Conservation (phyloP, 2,797 vertebrate genomes). For the Sternotherus odoratus region DNA sequence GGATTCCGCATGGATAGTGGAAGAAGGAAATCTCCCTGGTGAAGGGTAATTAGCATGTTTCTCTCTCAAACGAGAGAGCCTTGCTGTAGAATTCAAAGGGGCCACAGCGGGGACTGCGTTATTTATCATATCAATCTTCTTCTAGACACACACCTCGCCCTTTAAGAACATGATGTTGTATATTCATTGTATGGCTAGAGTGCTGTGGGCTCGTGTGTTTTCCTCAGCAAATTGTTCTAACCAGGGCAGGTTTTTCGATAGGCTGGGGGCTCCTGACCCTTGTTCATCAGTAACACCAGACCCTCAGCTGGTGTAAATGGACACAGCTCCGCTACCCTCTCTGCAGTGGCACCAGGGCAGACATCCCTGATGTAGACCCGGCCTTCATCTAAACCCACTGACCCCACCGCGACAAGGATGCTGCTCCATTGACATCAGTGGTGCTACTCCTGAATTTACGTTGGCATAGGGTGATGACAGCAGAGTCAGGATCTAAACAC, state of each 20-base stretch:
- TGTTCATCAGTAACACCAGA: fast-evolving
- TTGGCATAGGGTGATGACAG: fast-evolving
- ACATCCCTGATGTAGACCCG: not conserved
- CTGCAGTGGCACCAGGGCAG: not conserved
- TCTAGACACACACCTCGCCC: not conserved
- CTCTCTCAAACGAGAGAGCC: not conserved
- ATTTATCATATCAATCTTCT: constrained; percentile 22
- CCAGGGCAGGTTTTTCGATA: not conserved
- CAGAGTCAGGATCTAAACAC: not conserved
- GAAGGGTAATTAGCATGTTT: constrained; percentile 47
- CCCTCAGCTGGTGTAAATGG: fast-evolving
- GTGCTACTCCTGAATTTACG: fast-evolving
- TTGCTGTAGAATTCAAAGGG: not conserved
- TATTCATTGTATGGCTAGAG: not conserved
- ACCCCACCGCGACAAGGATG: fast-evolving
- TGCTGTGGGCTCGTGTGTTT: fast-evolving
- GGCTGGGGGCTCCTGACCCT: not conserved
- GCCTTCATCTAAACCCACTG: not conserved
- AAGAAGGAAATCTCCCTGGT: not conserved
- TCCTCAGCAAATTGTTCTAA: fast-evolving
- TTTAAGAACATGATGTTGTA: not conserved
- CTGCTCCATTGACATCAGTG: not conserved
- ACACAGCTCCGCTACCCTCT: fast-evolving
- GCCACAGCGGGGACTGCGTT: not conserved
- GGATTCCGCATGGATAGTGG: not conserved